Percentiles rank a stretch among this genome's conserved stretches.
Evolutionary conservation across 1,140 invertebrate species (phyloP).

Genomic region (Diorhabda sublineata): DNA sequence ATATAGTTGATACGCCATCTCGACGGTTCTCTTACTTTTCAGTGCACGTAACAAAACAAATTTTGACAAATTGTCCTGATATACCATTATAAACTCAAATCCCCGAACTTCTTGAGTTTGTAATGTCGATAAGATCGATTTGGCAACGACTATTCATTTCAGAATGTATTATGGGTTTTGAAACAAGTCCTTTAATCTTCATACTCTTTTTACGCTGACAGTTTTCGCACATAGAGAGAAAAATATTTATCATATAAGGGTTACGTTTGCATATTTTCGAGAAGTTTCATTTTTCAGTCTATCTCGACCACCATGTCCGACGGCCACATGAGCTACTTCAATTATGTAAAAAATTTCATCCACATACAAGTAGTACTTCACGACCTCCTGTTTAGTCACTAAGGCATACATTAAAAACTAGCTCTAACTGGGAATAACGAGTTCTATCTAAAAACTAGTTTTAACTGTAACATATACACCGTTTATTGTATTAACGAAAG

Average conservation of each 20-base stretch:
- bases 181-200: constrained; percentile 32
- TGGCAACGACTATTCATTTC: constrained; percentile 40
- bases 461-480: too few relatives aligned
- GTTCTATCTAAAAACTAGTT: too few relatives aligned
- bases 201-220: constrained; percentile 26
- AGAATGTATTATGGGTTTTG: constrained; percentile 30
- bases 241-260: constrained; percentile 23
- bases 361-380: neutral
- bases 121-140: constrained; percentile 38
- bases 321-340: constrained; percentile 16
- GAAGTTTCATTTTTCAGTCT: constrained; percentile 25
- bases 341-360: neutral
- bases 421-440: too few relatives aligned
- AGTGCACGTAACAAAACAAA: too few relatives aligned
- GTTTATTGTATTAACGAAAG: too few relatives aligned
- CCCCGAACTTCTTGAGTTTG: too few relatives aligned
- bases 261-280: constrained; percentile 26
- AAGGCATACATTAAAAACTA: neutral
- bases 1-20: too few relatives aligned
- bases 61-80: too few relatives aligned
- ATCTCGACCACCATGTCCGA: constrained; percentile 25
- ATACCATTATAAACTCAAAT: too few relatives aligned
- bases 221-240: constrained; percentile 23
- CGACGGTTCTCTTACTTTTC: too few relatives aligned
- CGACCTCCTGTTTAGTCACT: neutral